A percentile compares a stretch with the other conserved stretches of the same genome.
Conservation (phyloP, 1,140 invertebrate genomes). For the Drosophila parvula region DNA sequence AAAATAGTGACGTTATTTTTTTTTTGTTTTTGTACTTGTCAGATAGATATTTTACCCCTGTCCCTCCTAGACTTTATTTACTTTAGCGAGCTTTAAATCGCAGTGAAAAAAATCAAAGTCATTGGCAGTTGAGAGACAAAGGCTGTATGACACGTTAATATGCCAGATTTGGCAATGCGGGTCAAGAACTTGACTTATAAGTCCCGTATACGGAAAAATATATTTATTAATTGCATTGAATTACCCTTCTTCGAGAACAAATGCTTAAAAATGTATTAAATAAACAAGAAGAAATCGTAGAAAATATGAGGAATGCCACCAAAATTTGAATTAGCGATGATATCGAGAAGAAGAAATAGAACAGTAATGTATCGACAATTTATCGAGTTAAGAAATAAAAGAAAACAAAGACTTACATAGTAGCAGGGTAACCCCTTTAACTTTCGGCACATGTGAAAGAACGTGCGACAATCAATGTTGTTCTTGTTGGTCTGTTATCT, state of each 20-base stretch:
- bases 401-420: neutral
- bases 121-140: slow-evolving; percentile 21
- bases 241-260: neutral
- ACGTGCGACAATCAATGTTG: slow-evolving; percentile 32
- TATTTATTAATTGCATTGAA: neutral
- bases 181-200: slow-evolving; percentile 10
- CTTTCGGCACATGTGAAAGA: slow-evolving; percentile 6
- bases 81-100: slow-evolving; percentile 19
- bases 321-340: no score
- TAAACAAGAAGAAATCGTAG: no score
- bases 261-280: neutral
- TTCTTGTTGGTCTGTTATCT: slow-evolving; percentile 9
- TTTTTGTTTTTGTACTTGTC: slow-evolving; percentile 24
- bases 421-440: neutral
- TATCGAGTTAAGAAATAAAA: neutral
- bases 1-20: slow-evolving; percentile 39
- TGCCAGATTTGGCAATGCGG: slow-evolving; percentile 3
- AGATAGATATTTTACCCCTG: slow-evolving; percentile 7
- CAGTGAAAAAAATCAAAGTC: slow-evolving; percentile 18
- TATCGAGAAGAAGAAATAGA: no score
- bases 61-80: slow-evolving; percentile 28
- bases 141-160: slow-evolving; percentile 15
- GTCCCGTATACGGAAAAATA: neutral
- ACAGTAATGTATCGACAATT: neutral
- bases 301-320: no score